Evolutionary conservation across 2,797 vertebrate species (phyloP), one percentile per base, ranked within the genome.

Genomic region (Acrocephalus scirpaceus): DNA sequence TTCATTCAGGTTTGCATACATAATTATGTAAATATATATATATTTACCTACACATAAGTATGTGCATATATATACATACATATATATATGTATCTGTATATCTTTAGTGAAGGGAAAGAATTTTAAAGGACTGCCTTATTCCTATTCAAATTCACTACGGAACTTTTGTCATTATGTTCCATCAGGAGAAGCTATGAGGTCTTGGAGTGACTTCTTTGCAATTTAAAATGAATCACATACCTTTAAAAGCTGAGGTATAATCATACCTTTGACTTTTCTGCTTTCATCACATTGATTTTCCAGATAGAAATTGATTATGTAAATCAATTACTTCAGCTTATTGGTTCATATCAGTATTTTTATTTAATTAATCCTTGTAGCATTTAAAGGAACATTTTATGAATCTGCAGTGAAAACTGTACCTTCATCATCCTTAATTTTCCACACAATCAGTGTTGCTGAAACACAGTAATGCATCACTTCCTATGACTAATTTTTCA

Each of bases 271-370:
- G 82, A 80, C 38, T 91, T 88, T 78, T 84, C 56, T 86, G 51
- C 48, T 92, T 93, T 82, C 80, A 76, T 65, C 34, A 4, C 18
- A 76, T 82, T 74, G 83, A 95, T 95, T 94, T 96, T 95, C 73
- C 53, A 92, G 88, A 94, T 86, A 80, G 22, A 76, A 93, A 94
- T 64, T 95, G 88, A 85, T 77, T 95, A 90, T 92, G 96, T 86
- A 97, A 95, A 97, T 95, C 30, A 81, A 65, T 1, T 83, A 38
- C 85, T 72, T 65, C 78, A 58, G 34, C 72, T 91, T 94, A 80
- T 90, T 96, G 74, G 51, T 84, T 96, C 69, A 82, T 89, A 85
- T 62, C 16, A 70, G 5, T 90, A 87, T 90, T 91, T 96, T 88
- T 84, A n/a, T 86, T 76, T 87, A 87, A 96, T 90, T 77, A 65